Evolutionary conservation across 30 jellyfish, hydroid and myxozoan genomes (phyloP).

Genomic region (Aurelia coerulea): DNA sequence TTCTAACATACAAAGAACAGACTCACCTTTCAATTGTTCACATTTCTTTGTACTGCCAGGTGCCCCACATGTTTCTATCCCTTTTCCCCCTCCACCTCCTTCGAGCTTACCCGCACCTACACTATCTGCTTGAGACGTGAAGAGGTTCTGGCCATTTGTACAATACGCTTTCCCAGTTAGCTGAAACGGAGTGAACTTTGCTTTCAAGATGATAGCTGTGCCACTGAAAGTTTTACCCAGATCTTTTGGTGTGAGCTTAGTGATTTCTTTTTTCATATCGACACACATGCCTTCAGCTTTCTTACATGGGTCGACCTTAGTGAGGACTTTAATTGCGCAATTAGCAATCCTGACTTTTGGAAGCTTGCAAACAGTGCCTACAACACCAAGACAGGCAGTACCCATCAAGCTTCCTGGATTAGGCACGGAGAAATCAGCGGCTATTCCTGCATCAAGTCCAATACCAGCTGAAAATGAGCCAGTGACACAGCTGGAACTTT

Average conservation of each 20-base stretch:
- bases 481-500: constrained; percentile 2
- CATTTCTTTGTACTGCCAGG: not conserved
- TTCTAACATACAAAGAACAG: too few relatives aligned
- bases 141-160: not conserved
- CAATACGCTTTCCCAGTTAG: not conserved
- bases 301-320: constrained; percentile 44
- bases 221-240: constrained; percentile 2
- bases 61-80: constrained; percentile 6
- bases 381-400: constrained; percentile 38
- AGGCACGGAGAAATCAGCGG: constrained; percentile 8
- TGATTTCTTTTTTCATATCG: not conserved
- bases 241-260: not conserved
- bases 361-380: constrained; percentile 8
- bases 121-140: not conserved
- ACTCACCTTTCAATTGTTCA: too few relatives aligned
- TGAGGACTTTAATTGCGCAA: constrained; percentile 25
- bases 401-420: constrained; percentile 17
- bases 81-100: constrained; percentile 2
- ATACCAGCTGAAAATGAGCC: constrained; percentile 39
- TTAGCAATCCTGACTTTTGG: constrained; percentile 15
- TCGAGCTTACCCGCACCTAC: not conserved
- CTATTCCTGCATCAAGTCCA: constrained; percentile 52
- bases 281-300: not conserved
- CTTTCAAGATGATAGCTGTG: not conserved
- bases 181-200: not conserved